Base-by-base conservation (phyloP, 1,140 invertebrate species). In the Brachionus rubens region DNA sequence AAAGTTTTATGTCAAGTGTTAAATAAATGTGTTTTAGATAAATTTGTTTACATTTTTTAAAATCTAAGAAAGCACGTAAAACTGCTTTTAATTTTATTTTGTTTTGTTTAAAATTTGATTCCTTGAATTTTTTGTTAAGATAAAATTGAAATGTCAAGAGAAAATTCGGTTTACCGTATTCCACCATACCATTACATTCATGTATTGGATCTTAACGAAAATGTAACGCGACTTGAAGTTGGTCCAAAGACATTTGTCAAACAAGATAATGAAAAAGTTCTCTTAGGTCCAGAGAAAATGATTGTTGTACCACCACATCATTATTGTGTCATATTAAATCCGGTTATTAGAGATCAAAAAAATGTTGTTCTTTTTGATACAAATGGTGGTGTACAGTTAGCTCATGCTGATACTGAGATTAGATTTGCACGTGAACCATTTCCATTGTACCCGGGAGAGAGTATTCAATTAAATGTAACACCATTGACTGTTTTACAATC, bases 361-460 rank as follows among this genome's bases (percentile, higher is more conserved):
- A 79, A 77, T 30, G 78, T 79, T 26, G 78, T 86, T 30, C 77
- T 83, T 0, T 77, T 80, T 76, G 85, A 87, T 78, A 77, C 62
- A 10, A 72, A 70, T 77, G 85, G 86, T 19, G 85, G 87, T 78
- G 82, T 80, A 1, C 82, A 83, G 76, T 80, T 87, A 10, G 77
- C 78, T 4, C 84, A 87, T 80, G 86, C 84, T 76, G 86, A 87
- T 77, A 80, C 82, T 21, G 87, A 87, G 78, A 84, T 87, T 46
- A 79, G 87, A 21, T 80, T 87, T 19, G 81, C 85, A 19, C 86
- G 87, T 77, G 87, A 87, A n/a, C 87, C 87, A 5, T 87, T 87
- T 77, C 87, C 87, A 16, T 80, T 87, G 4, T 87, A 86, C 79
- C 87, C 87, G 24, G 87, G 87, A 10, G 87, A 87, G 79, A 76